Conservation (phyloP, 2,797 vertebrate genomes). For the Myotis vivesi region DNA sequence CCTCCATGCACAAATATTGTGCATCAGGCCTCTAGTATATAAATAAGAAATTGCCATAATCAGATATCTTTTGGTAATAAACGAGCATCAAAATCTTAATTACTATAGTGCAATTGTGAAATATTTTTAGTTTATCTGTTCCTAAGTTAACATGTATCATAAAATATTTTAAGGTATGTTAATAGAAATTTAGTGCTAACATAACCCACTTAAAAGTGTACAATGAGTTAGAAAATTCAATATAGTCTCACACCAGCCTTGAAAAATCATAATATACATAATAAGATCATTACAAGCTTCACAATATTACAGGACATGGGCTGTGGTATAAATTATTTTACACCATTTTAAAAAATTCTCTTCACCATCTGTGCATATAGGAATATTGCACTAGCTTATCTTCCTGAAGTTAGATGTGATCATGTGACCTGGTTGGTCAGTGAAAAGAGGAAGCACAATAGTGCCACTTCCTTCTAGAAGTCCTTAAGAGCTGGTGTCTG, state of each 20-base stretch:
- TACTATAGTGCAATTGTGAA: neutral
- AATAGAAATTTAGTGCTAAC: neutral
- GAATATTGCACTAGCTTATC: neutral
- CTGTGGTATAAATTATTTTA: neutral
- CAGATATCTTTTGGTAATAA: neutral
- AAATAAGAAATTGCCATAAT: neutral
- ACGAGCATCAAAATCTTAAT: neutral
- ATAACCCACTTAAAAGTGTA: neutral
- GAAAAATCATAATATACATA: neutral
- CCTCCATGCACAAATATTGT: too few relatives aligned
- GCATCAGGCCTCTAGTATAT: neutral
- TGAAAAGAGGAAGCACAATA: neutral
- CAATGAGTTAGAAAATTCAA: neutral
- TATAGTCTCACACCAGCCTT: neutral
- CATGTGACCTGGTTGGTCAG: neutral
- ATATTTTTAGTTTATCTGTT: neutral
- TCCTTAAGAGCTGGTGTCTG: neutral
- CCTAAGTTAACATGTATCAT: neutral
- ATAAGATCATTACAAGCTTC: neutral
- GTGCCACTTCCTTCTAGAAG: fast-evolving
- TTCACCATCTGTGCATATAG: neutral
- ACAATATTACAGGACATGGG: neutral
- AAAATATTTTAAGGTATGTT: neutral
- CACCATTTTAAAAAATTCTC: neutral
- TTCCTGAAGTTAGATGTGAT: neutral